A percentile compares a stretch with the other conserved stretches of the same genome.
Evolutionary conservation across 2,888 invertebrate species (phyloP).

Genomic region (Fabriciana adippe): DNA sequence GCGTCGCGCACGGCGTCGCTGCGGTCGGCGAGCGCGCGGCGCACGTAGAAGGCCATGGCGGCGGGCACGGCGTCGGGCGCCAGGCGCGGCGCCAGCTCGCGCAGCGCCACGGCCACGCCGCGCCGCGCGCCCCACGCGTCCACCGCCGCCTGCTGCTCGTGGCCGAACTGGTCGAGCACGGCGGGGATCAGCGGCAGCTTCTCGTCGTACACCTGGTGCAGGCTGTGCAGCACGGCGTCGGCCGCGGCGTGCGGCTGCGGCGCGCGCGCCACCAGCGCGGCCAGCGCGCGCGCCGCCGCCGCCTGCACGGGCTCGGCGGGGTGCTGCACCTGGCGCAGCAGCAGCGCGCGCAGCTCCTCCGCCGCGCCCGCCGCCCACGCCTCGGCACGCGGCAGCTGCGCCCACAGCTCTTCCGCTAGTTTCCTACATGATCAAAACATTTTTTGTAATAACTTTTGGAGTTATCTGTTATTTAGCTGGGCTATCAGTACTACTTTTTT

Average conservation of each 20-base stretch:
- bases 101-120: constrained; percentile 93
- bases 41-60: constrained; percentile 92
- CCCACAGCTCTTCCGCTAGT: constrained; percentile 65
- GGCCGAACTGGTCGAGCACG: constrained; percentile 94
- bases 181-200: constrained; percentile 92
- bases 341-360: constrained; percentile 76
- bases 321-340: constrained; percentile 89
- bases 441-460: neutral
- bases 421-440: constrained; percentile 53
- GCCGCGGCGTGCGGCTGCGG: constrained; percentile 52
- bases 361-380: constrained; percentile 56
- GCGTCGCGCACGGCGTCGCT: constrained; percentile 90
- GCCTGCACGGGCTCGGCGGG: constrained; percentile 91
- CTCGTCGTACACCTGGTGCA: constrained; percentile 89
- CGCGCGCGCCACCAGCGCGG: constrained; percentile 69
- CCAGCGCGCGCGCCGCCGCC: constrained; percentile 91
- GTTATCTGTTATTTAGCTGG: neutral
- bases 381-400: constrained; percentile 57
- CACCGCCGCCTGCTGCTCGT: constrained; percentile 90
- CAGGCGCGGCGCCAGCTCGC: constrained; percentile 88
- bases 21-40: constrained; percentile 93
- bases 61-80: constrained; percentile 86
- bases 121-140: constrained; percentile 96
- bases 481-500: too few relatives aligned
- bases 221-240: constrained; percentile 79